These are phyloP conservation scores for Agrypnia vestita DNA, from an alignment of 1,140 invertebrate genomes.

Conservation along the genomic window DNA sequence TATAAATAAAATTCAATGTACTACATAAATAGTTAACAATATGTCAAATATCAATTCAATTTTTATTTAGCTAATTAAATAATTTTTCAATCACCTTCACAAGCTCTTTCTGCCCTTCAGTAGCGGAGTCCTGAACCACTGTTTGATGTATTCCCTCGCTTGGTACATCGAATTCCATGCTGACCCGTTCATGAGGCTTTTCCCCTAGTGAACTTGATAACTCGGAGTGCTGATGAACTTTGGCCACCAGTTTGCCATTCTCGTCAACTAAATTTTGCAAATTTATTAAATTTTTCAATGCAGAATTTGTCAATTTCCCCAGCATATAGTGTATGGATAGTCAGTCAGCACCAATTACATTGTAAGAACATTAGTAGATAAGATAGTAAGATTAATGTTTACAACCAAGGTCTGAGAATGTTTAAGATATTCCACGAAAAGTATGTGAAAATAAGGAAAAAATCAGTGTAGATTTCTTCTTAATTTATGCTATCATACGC, in stretches of 20 bases:
- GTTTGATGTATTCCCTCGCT: slow-evolving; percentile 67
- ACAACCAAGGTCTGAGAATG: background rate
- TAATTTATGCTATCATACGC: no score
- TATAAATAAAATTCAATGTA: background rate
- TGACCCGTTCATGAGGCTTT: slow-evolving; percentile 66
- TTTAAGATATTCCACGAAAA: no score
- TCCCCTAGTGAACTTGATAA: slow-evolving; percentile 64
- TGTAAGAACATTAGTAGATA: background rate
- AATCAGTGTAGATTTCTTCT: no score
- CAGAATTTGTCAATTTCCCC: background rate
- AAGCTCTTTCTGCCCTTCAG: slow-evolving; percentile 55
- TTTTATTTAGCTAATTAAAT: no score
- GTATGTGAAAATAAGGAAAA: no score
- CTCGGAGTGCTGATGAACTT: slow-evolving; percentile 69
- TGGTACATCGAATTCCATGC: slow-evolving; percentile 70
- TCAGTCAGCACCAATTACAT: background rate
- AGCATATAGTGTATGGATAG: background rate
- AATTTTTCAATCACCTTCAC: slow-evolving; percentile 44
- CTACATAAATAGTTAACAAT: no score
- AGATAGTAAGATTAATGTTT: background rate
- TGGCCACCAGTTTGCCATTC: slow-evolving; percentile 71
- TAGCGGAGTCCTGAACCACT: slow-evolving; percentile 58
- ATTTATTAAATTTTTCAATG: background rate
- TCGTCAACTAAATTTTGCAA: slow-evolving; percentile 64
- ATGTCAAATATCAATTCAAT: no score